Conservation (phyloP, 2,888 invertebrate genomes). For the Bellardia pandia region DNA sequence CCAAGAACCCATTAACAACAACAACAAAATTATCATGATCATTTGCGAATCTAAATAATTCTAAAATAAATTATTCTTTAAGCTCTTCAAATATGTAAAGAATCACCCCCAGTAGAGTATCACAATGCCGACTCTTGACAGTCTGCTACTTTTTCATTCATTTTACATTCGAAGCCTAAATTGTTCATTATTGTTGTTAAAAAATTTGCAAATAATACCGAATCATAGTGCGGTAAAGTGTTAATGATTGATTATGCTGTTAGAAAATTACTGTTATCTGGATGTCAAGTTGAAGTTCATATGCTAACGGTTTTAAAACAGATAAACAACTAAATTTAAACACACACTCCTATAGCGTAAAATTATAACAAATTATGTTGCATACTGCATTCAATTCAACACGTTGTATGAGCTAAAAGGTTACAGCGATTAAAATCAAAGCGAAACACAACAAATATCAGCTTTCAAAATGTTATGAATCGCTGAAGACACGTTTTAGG, state of each 20-base stretch:
- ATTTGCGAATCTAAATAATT: no score
- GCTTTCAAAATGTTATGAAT: slow-evolving; percentile 40
- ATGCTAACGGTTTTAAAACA: slow-evolving; percentile 2
- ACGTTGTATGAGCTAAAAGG: slow-evolving; percentile 37
- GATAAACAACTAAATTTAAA: background rate
- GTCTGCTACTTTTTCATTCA: background rate
- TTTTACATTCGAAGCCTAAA: background rate
- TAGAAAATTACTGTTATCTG: slow-evolving; percentile 37
- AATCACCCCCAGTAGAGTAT: background rate
- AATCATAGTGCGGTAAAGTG: background rate
- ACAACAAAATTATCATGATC: no score
- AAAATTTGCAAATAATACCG: slow-evolving; percentile 1
- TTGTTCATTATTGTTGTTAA: background rate
- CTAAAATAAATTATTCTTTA: no score
- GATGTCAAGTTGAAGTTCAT: slow-evolving; percentile 67
- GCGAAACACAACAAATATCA: slow-evolving; percentile 32
- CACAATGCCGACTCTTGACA: background rate
- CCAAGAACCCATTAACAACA: no score
- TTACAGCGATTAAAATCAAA: slow-evolving; percentile 63
- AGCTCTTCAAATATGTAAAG: no score
- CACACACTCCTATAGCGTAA: background rate
- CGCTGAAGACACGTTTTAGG: background rate
- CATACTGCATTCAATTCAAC: slow-evolving; percentile 11
- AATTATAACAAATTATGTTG: background rate
- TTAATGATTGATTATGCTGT: slow-evolving; percentile 53